Evolutionary conservation across 2,797 vertebrate genomes (phyloP).

Genomic region (Ceryle rudis): DNA sequence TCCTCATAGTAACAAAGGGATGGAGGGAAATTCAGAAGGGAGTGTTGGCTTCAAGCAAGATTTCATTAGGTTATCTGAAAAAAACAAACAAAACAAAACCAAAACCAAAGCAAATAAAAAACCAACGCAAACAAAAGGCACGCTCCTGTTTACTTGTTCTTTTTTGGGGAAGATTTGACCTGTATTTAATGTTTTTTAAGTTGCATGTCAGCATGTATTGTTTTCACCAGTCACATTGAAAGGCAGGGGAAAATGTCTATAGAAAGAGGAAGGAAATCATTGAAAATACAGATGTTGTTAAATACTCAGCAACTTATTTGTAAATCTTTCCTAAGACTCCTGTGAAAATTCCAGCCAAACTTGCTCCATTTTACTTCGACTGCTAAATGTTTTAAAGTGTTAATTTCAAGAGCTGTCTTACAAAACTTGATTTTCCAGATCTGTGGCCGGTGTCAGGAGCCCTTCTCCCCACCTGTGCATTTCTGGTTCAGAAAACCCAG

Average conservation of each 20-base stretch:
- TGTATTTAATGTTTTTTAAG: background rate
- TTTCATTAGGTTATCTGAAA: background rate
- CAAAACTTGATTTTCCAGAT: background rate
- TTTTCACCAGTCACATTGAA: background rate
- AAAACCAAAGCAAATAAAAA: too few relatives aligned
- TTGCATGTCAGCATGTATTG: background rate
- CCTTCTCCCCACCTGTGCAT: background rate
- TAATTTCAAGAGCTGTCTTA: background rate
- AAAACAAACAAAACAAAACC: background rate
- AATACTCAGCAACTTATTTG: background rate
- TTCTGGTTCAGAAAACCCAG: background rate
- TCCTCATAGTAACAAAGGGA: background rate
- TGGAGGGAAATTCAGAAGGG: background rate
- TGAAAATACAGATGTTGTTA: background rate
- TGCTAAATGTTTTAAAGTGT: background rate
- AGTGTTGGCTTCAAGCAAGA: background rate
- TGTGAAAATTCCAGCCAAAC: background rate
- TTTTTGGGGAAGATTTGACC: background rate
- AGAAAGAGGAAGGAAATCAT: background rate
- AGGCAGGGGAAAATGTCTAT: background rate
- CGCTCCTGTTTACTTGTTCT: background rate
- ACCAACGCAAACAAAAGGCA: too few relatives aligned
- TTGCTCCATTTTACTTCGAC: background rate
- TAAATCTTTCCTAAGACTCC: background rate
- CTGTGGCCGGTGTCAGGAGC: background rate